A percentile compares a stretch with the other conserved stretches of the same genome.
phyloP scores from a whole-genome alignment of 2,888 invertebrate genomes.

The Pseudanteris insignis region DNA sequence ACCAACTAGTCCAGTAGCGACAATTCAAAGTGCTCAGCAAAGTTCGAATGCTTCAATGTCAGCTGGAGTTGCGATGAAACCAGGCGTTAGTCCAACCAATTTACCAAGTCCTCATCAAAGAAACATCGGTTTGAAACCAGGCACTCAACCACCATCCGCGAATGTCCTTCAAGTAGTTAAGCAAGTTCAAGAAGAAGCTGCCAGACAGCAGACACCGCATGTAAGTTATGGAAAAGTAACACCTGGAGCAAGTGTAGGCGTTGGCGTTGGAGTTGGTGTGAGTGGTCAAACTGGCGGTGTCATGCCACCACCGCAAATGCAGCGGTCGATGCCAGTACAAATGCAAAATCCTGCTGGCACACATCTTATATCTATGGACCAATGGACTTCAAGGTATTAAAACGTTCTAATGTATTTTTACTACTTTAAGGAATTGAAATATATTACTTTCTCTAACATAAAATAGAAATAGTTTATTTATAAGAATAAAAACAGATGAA shows the following conservation, averaged over 20 bases:
- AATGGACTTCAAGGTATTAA: conserved; percentile 66
- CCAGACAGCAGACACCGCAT: conserved; percentile 86
- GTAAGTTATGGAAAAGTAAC: conserved; percentile 79
- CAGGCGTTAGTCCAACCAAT: conserved; percentile 65
- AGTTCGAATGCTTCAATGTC: conserved; percentile 69
- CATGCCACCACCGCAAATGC: conserved; percentile 72
- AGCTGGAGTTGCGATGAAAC: conserved; percentile 69
- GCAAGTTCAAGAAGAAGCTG: conserved; percentile 91
- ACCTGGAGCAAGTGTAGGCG: conserved; percentile 66
- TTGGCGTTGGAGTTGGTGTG: conserved; percentile 66
- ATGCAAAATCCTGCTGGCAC: conserved; percentile 67
- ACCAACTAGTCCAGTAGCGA: conserved; percentile 67
- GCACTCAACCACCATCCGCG: conserved; percentile 78
- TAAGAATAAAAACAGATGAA: too few species aligned
- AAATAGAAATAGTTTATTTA: too few species aligned
- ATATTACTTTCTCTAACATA: too few species aligned
- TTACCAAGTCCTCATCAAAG: conserved; percentile 68
- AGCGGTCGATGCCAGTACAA: conserved; percentile 67
- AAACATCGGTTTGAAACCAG: conserved; percentile 74
- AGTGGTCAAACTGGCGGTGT: conserved; percentile 62
- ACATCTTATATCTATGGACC: conserved; percentile 67
- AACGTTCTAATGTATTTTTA: too few species aligned
- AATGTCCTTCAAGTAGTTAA: conserved; percentile 86
- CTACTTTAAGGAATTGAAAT: too few species aligned
- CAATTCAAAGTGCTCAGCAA: conserved; percentile 60